Conservation (phyloP, 2,797 vertebrate species). For the Gymnothorax javanicus region DNA sequence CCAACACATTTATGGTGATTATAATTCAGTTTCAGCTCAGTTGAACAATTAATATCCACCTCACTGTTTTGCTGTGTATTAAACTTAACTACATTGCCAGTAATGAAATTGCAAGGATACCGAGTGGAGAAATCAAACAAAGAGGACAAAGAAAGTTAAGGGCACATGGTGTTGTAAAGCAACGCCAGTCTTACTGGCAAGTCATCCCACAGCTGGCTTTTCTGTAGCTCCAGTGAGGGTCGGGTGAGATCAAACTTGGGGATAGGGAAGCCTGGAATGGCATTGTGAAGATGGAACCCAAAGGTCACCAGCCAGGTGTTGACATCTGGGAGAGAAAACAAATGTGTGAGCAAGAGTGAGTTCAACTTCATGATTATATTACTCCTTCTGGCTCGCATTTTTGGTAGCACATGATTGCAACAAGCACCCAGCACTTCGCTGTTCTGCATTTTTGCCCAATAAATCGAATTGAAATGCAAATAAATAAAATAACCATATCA, state of each 20-base stretch:
- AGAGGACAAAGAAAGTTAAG: neutral
- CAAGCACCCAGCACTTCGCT: neutral
- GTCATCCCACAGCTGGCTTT: slow-evolving; percentile 98
- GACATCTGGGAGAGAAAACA: slow-evolving; percentile 76
- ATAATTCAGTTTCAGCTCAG: neutral
- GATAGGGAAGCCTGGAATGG: slow-evolving; percentile 95
- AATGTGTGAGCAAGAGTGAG: slow-evolving; percentile 39
- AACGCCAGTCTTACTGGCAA: slow-evolving; percentile 76
- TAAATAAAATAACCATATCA: no score
- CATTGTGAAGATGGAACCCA: slow-evolving; percentile 97
- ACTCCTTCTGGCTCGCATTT: neutral
- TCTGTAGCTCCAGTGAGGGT: slow-evolving; percentile 93
- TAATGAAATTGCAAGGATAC: neutral
- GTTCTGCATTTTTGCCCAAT: neutral
- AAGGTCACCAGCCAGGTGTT: slow-evolving; percentile 99
- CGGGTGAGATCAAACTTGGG: slow-evolving; percentile 93
- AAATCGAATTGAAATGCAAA: no score
- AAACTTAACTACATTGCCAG: neutral
- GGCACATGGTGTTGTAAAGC: neutral
- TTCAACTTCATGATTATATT: neutral
- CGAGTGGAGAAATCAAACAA: neutral
- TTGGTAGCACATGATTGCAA: neutral
- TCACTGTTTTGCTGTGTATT: neutral
- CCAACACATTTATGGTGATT: neutral
- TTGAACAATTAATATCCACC: neutral